These are phyloP conservation scores for Drosophila baimaii DNA, from an alignment of 1,140 invertebrate species.

Conservation along the genomic window DNA sequence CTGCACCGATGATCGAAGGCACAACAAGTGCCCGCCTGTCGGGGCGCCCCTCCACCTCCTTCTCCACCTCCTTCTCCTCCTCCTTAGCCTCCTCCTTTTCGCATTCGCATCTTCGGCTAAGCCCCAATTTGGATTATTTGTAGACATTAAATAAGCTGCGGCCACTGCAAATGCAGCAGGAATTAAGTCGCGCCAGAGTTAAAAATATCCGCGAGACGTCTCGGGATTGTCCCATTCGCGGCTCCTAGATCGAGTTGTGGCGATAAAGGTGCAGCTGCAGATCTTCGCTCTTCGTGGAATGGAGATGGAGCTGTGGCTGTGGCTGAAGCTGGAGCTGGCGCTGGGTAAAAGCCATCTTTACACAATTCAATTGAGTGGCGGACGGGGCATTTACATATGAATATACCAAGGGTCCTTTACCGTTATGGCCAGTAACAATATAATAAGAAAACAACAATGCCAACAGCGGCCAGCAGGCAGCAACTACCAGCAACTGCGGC, in stretches of 20 bases:
- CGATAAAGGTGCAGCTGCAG: conserved; percentile 49
- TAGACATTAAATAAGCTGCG: conserved; percentile 53
- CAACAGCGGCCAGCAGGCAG: conserved; percentile 15
- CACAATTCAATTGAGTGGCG: conserved; percentile 61
- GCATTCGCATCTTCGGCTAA: conserved; percentile 40
- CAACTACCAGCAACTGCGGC: conserved; percentile 38
- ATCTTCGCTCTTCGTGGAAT: conserved; percentile 20
- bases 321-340: not conserved
- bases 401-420: conserved; percentile 64
- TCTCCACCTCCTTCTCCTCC: not conserved
- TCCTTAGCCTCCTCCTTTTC: not conserved
- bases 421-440: conserved; percentile 52
- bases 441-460: conserved; percentile 46
- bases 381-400: conserved; percentile 55
- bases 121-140: conserved; percentile 58
- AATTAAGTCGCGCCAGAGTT: conserved; percentile 56
- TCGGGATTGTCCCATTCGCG: conserved; percentile 40
- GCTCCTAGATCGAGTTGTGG: conserved; percentile 48
- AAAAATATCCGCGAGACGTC: conserved; percentile 53
- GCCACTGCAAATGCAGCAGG: conserved; percentile 43
- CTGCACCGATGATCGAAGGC: conserved; percentile 60
- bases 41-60: not conserved
- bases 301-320: not conserved
- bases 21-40: conserved; percentile 42
- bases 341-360: conserved; percentile 18